phyloP scores from a whole-genome alignment of 2,113 vertebrate genomes.

The Madoqua kirkii region DNA sequence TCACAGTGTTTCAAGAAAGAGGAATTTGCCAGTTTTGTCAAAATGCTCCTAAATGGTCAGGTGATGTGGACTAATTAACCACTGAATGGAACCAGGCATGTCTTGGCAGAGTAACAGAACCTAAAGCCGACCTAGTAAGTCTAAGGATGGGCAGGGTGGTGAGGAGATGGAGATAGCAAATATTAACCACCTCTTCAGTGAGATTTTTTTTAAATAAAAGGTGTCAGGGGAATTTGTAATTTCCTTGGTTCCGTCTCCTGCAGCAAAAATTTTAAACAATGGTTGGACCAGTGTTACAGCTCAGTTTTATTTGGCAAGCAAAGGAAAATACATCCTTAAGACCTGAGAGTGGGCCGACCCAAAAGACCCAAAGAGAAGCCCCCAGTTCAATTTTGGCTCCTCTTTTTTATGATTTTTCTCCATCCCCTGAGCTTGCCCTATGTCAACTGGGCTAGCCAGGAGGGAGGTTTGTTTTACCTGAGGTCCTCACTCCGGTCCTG shows the following conservation, averaged over 20 bases:
- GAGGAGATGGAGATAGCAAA: background rate
- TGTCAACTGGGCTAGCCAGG: background rate
- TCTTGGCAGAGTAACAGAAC: background rate
- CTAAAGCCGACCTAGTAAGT: background rate
- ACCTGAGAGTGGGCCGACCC: accelerated
- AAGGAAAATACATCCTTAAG: background rate
- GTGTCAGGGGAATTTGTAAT: background rate
- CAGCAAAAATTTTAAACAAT: background rate
- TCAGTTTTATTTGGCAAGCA: background rate
- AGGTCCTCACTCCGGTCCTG: background rate
- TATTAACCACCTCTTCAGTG: background rate
- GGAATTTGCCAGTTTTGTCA: background rate
- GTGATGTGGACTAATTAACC: background rate
- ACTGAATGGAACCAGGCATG: background rate
- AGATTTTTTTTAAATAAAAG: background rate
- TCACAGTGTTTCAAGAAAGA: background rate
- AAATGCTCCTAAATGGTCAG: background rate
- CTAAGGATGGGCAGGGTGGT: background rate
- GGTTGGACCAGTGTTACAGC: background rate
- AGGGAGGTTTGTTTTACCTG: background rate
- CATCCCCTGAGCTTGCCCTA: background rate
- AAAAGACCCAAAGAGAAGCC: background rate
- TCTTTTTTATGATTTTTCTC: background rate
- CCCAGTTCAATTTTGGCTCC: background rate
- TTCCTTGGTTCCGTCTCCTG: background rate